Percentiles rank a stretch among this genome's conserved stretches.
phyloP scores from a whole-genome alignment of 1,140 invertebrate species.

The Epicauta chinensis region DNA sequence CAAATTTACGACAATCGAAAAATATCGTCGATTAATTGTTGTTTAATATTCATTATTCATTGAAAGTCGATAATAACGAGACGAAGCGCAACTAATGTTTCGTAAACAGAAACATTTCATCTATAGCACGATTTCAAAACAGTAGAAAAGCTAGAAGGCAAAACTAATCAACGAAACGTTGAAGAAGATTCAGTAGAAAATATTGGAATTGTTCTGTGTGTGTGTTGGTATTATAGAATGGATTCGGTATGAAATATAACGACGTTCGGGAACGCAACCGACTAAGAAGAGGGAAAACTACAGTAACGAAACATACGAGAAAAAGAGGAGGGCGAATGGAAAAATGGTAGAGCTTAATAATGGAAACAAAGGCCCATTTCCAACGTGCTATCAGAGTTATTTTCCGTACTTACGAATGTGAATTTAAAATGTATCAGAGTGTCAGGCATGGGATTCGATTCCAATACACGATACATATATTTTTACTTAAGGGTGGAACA shows the following conservation, averaged over 20 bases:
- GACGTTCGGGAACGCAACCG: too few species aligned
- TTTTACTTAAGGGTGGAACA: conserved; percentile 40
- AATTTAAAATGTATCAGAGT: conserved; percentile 41
- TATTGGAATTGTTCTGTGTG: too few species aligned
- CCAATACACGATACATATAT: conserved; percentile 42
- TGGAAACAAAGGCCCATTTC: conserved; percentile 20
- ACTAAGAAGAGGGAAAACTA: neutral
- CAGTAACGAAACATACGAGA: conserved; percentile 9
- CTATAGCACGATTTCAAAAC: neutral
- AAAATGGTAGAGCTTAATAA: conserved; percentile 22
- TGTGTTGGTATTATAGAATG: too few species aligned
- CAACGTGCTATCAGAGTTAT: conserved; percentile 23
- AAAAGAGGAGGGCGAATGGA: conserved; percentile 13
- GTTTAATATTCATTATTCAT: too few species aligned
- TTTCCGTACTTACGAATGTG: conserved; percentile 37
- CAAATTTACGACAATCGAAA: too few species aligned
- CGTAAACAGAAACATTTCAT: too few species aligned
- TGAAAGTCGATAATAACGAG: too few species aligned
- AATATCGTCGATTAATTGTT: too few species aligned
- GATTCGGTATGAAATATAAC: too few species aligned
- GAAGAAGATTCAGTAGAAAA: too few species aligned
- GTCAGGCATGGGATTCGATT: conserved; percentile 38
- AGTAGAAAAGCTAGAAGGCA: conserved; percentile 9
- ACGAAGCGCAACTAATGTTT: too few species aligned
- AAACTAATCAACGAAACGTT: conserved; percentile 9